Evolutionary conservation across 2,113 vertebrate genomes (phyloP), one percentile per base, ranked within the genome.

Genomic region (Sapayoa aenigma): DNA sequence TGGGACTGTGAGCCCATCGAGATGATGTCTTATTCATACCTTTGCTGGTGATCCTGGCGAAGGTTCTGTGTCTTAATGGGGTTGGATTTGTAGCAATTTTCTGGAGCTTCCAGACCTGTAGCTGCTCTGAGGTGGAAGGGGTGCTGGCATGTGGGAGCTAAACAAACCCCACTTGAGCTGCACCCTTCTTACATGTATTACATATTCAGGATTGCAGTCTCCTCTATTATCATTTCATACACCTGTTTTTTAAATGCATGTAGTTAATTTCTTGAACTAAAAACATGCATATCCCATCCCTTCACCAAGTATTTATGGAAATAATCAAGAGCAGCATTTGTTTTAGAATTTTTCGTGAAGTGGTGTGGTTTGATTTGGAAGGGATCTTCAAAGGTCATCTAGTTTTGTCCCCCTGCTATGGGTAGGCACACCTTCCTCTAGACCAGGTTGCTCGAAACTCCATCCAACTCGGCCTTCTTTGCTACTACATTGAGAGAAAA

Each of bases 111-210:
- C 88, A 89, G 83, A 37, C 37, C 14, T 31, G 59, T 56, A 41
- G 81, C 87, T 96, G 76, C 76, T 47, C 14, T 81, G 90, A n/a
- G 81, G 47, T 50, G 50, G 77, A 88, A 55, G 66, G 8, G 21
- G 1, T 25, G 46, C 9, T 80, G 92, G 84, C 23, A 3, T 1
- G 31, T 31, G 74, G 67, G 77, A 63, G 76, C 18, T 68, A 73
- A 47, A 16, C 62, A 53, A 62, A 27, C 9, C 37, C 80, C 18
- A 8, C 41, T 39, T 9, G 72, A 52, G 6, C 56, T 19, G 20
- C 1, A 1, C 55, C 39, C 27, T 63, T 41, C 63, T 16, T 2
- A 11, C 3, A 1, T 14, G 21, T 8, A 0, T 7, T 14, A 11
- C 2, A 0, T 10, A 6, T 7, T 53, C 22, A 60, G 65, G 37